A percentile compares a stretch with the other conserved stretches of the same genome.
phyloP scores from a whole-genome alignment of 1,140 invertebrate genomes.

The Phthorimaea operculella region DNA sequence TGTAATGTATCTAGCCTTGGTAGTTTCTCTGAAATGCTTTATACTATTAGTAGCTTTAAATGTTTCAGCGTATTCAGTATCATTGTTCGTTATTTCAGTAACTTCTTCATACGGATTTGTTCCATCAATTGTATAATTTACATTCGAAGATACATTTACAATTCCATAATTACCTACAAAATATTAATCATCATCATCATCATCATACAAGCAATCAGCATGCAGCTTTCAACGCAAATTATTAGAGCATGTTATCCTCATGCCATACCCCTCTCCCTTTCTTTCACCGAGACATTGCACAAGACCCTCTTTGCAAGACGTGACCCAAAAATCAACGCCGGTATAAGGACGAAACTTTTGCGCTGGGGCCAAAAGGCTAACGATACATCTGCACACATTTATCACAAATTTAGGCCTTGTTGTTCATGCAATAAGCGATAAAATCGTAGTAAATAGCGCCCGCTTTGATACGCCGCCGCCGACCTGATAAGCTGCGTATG shows the following conservation, averaged over 20 bases:
- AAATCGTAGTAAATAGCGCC: conserved; percentile 26
- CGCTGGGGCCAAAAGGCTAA: conserved; percentile 40
- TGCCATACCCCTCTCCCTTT: too few species aligned
- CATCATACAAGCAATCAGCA: too few species aligned
- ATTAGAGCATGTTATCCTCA: too few species aligned
- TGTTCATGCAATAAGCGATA: conserved; percentile 23
- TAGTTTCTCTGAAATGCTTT: conserved; percentile 32
- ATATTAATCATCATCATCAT: too few species aligned
- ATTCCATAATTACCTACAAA: too few species aligned
- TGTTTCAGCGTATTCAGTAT: neutral
- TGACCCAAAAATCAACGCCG: conserved; percentile 43
- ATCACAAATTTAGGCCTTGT: conserved; percentile 37
- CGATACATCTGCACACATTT: conserved; percentile 30
- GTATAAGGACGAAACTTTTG: conserved; percentile 33
- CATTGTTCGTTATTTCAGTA: too few species aligned
- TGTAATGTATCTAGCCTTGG: conserved; percentile 22
- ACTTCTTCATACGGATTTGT: too few species aligned
- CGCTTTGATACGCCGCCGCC: conserved; percentile 50
- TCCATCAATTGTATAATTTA: too few species aligned
- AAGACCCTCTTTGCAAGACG: conserved; percentile 1
- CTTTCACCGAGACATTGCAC: too few species aligned
- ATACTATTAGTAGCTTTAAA: conserved; percentile 9
- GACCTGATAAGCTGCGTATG: conserved; percentile 36
- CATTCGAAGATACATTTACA: too few species aligned
- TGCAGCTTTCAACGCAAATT: too few species aligned